phyloP scores from a whole-genome alignment of 1,140 invertebrate species.

The Odontomachus brunneus region DNA sequence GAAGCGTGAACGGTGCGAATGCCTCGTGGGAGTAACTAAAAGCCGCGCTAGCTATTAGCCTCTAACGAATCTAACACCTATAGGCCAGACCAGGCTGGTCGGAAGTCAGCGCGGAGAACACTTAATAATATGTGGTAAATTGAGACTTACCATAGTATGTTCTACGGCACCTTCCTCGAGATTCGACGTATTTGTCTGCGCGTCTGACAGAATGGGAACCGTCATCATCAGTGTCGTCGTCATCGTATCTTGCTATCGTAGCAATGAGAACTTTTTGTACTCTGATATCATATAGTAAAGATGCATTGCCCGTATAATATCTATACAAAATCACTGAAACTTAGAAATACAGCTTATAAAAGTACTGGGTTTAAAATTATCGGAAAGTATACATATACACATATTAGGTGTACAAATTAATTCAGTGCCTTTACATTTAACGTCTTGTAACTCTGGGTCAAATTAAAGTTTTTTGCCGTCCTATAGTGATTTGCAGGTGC shows the following conservation, averaged over 20 bases:
- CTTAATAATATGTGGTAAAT: background rate
- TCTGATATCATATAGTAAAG: background rate
- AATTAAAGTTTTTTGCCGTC: too few relatives aligned
- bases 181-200: slow-evolving; percentile 57
- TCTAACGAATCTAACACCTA: background rate
- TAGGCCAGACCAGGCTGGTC: too few relatives aligned
- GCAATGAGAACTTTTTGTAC: slow-evolving; percentile 54
- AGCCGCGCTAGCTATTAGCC: background rate
- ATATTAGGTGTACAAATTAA: too few relatives aligned
- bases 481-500: too few relatives aligned
- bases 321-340: too few relatives aligned
- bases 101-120: background rate
- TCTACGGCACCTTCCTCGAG: background rate
- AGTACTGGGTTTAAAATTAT: too few relatives aligned
- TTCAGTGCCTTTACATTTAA: too few relatives aligned
- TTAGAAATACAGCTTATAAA: too few relatives aligned
- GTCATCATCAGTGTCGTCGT: background rate
- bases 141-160: background rate
- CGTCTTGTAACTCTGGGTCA: too few relatives aligned
- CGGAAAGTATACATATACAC: too few relatives aligned
- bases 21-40: background rate
- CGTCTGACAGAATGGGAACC: slow-evolving; percentile 23
- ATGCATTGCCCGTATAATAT: too few relatives aligned
- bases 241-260: background rate
- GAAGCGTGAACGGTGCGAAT: background rate